Evolutionary conservation across 2,113 vertebrate genomes (phyloP).

Genomic region (Hippocampus barbouri): DNA sequence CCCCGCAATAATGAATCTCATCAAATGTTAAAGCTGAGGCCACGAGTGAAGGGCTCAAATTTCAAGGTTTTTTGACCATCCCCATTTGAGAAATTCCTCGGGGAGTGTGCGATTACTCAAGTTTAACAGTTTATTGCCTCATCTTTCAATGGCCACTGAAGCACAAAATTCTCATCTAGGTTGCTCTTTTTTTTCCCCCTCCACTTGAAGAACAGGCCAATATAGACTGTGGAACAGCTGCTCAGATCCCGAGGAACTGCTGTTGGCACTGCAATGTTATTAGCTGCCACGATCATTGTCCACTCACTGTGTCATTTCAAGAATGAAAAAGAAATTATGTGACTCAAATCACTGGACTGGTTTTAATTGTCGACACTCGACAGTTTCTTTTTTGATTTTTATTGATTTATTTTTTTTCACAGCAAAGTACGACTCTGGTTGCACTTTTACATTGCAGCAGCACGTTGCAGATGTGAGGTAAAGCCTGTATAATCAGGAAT

Average conservation of each 20-base stretch:
- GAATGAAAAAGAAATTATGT: constrained; percentile 50
- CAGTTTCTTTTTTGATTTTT: constrained; percentile 1
- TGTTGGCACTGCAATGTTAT: constrained; percentile 64
- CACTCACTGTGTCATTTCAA: constrained; percentile 61
- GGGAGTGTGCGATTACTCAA: constrained; percentile 98
- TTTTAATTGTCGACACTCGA: constrained; percentile 43
- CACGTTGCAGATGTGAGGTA: not conserved
- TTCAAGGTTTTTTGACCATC: constrained; percentile 98
- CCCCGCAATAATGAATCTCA: constrained; percentile 93
- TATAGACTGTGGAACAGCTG: constrained; percentile 87
- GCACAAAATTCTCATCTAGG: constrained; percentile 99
- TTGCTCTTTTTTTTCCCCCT: constrained; percentile 75
- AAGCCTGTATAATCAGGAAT: not conserved
- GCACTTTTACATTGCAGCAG: not conserved
- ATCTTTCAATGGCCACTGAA: constrained; percentile 99
- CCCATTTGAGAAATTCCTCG: constrained; percentile 90
- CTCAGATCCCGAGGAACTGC: constrained; percentile 79
- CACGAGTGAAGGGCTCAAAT: constrained; percentile 84
- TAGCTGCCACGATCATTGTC: constrained; percentile 63
- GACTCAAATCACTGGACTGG: constrained; percentile 41
- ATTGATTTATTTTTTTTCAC: not conserved
- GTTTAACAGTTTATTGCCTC: constrained; percentile 99
- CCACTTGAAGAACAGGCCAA: constrained; percentile 89
- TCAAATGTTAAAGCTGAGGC: constrained; percentile 87
- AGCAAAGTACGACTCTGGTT: not conserved